Conservation (phyloP, 2,888 invertebrate species). For the Iselma pallidipennis region DNA sequence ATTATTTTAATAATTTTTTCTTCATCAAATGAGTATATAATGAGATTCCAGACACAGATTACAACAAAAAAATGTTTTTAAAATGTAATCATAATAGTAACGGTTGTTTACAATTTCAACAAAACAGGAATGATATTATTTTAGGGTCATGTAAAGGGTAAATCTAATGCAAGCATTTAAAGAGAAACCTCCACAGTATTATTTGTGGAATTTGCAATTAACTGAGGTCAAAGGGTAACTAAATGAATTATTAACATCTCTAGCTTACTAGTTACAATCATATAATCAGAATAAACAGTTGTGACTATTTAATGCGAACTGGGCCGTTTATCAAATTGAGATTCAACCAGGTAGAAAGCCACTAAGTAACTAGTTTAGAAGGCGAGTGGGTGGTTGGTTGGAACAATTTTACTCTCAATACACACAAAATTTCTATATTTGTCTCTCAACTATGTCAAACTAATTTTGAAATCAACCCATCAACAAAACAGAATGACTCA, state of each 20-base stretch:
- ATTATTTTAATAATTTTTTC: slow-evolving; percentile 5
- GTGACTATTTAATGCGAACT: not conserved
- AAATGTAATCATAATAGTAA: slow-evolving; percentile 4
- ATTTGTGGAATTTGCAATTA: slow-evolving; percentile 30
- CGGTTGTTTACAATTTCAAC: slow-evolving; percentile 9
- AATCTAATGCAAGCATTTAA: slow-evolving; percentile 27
- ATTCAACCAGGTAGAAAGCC: not conserved
- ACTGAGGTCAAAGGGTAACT: slow-evolving; percentile 26
- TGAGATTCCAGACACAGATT: not conserved
- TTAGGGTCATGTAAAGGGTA: slow-evolving; percentile 22
- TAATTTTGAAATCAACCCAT: not conserved
- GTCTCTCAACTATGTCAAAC: not conserved
- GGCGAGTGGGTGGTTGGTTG: no score
- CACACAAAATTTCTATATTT: not conserved
- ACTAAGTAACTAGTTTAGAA: no score
- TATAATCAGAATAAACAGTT: slow-evolving; percentile 16
- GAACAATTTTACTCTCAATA: no score
- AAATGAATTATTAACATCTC: slow-evolving; percentile 28
- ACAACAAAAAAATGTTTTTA: slow-evolving; percentile 7
- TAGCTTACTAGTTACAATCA: slow-evolving; percentile 16
- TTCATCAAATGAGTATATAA: slow-evolving; percentile 1
- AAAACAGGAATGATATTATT: slow-evolving; percentile 24
- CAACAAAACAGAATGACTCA: not conserved
- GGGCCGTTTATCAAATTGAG: not conserved
- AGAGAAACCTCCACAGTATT: slow-evolving; percentile 13